Base-by-base conservation (phyloP, 2,797 vertebrate species). In the Lepilemur septentrionalis region DNA sequence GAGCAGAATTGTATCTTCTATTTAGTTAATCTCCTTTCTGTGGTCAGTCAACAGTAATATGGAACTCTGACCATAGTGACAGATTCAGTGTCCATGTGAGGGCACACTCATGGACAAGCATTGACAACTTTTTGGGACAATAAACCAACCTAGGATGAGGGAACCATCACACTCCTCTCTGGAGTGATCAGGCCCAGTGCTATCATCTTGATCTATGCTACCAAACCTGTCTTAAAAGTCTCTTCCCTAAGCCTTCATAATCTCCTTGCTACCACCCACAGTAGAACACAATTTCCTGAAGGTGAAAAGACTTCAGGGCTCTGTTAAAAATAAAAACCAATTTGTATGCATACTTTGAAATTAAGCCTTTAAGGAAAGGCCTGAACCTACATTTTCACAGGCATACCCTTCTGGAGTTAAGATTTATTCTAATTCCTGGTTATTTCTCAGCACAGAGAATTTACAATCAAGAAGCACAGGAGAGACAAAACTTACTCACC, bases 401-500 rank as follows among this genome's bases (percentile, higher is more conserved):
- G 22, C 41, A 63, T 30, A 76, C 22, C 25, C n/a, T 30, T 93
- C 30, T 83, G 23, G 46, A 94, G 50, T 83, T 79, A 67, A 55
- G 38, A 72, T 65, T 86, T 69, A 35, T 59, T 79, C 70, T 70
- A 32, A 67, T 4, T 80, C 50, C 35, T 52, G 20, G 41, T 57
- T 38, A 50, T 69, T 81, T 78, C 59, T 80, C 13, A 70, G 78
- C 46, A 55, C 6, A 69, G 50, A 76, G 55, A 69, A 86, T 48
- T 81, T 38, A 38, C 0, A 82, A 35, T 35, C 17, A 83, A 78
- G 38, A 75, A 55, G 65, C 8, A 85, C 85, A 86, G 52, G 82
- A 82, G 79, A 89, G 57, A 38, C 25, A 82, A 22, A 23, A 41
- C 28, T 38, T 81, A 97, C 98, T 98, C 93, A 99, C 99, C 99